Evolutionary conservation across 2,113 vertebrate genomes (phyloP), one percentile per base, ranked within the genome.

Genomic region (Haplochromis burtoni): DNA sequence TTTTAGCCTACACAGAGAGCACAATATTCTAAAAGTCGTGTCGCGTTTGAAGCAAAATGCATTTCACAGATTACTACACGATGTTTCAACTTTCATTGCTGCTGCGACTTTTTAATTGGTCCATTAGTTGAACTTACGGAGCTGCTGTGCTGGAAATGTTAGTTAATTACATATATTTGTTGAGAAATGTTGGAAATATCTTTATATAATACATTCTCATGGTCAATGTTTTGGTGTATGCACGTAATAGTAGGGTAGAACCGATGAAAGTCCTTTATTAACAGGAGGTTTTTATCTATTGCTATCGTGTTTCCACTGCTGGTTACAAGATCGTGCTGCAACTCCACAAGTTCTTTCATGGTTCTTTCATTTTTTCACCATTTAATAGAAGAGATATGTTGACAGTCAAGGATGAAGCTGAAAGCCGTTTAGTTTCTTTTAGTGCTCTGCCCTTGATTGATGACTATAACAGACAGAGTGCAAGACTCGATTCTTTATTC

Each of bases 1-100:
- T 91, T 95, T 95, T 92, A 92, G 91, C 87, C 76, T 19, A 80
- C 85, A 89, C 81, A 49, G 78, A 59, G 78, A 82, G 82, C 7
- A 81, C 71, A 88, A 82, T 82, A 85, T 83, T 90, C 86, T 38
- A 68, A 83, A 88, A 86, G 76, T 91, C 55, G 17, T 84, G 85
- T 90, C 12, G 5, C 4, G 79, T 89, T 90, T 84, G 81, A 84
- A 91, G 87, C 45, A 71, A 76, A 91, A 90, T 40, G 61, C 83
- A 61, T 91, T 93, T 91, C 82, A 63, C 83, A 86, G 86, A 92
- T 90, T 79, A 45, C 21, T 10, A 59, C 82, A 91, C 13, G 33
- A 40, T 73, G 84, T 87, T 40, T 87, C 49, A 83, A 38, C 53
- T 81, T 81, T 54, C 13, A 76, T 21, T 59, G 66, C 66, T 83